phyloP scores from a whole-genome alignment of 2,113 vertebrate genomes.

The Xiphophorus hellerii region DNA sequence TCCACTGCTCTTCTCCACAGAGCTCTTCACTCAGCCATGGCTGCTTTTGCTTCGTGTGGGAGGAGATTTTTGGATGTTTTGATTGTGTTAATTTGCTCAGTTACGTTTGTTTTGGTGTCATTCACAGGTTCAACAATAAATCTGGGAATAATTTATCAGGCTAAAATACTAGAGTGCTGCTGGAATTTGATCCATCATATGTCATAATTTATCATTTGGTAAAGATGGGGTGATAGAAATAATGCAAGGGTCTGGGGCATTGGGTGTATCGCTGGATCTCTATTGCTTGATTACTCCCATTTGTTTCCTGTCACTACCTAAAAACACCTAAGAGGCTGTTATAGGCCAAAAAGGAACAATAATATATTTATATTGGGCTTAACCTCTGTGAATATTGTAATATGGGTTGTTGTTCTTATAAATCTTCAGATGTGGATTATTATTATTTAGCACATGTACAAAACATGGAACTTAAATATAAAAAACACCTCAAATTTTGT shows the following conservation, averaged over 20 bases:
- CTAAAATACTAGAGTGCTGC: not conserved
- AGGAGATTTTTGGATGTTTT: slow-evolving; percentile 11
- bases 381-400: not conserved
- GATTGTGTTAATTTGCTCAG: not conserved
- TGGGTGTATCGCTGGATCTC: not conserved
- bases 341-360: not conserved
- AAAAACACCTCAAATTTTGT: too few relatives aligned
- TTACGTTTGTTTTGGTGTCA: slow-evolving; percentile 7
- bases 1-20: slow-evolving; percentile 13
- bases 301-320: too few relatives aligned
- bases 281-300: not conserved
- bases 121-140: not conserved
- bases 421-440: too few relatives aligned
- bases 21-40: slow-evolving; percentile 2
- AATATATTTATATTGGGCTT: not conserved
- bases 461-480: too few relatives aligned
- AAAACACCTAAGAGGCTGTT: too few relatives aligned
- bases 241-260: too few relatives aligned
- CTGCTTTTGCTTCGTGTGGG: slow-evolving; percentile 9
- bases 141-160: not conserved
- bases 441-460: too few relatives aligned
- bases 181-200: not conserved
- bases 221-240: too few relatives aligned
- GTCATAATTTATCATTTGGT: too few relatives aligned
- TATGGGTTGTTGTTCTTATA: not conserved